phyloP scores from a whole-genome alignment of 2,113 vertebrate species.

The Steatornis caripensis region DNA sequence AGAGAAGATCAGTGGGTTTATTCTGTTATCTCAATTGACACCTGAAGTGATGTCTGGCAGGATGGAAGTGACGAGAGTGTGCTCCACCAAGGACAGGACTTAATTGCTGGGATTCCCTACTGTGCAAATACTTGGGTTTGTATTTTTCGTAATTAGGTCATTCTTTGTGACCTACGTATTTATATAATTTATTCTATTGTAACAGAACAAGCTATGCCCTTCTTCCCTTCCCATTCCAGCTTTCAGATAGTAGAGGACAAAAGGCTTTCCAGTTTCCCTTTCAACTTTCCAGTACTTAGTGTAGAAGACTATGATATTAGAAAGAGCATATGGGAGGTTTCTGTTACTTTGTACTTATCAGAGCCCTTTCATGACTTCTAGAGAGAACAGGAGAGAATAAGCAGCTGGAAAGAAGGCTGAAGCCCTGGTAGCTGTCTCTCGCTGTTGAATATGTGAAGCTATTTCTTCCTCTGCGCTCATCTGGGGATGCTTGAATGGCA shows the following conservation, averaged over 20 bases:
- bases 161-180: background rate
- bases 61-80: background rate
- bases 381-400: background rate
- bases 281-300: background rate
- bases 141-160: background rate
- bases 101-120: background rate
- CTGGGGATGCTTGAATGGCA: background rate
- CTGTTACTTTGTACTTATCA: background rate
- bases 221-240: background rate
- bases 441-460: background rate
- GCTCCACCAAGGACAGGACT: background rate
- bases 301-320: background rate
- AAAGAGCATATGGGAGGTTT: rapidly evolving
- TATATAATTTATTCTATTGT: background rate
- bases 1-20: background rate
- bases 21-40: background rate
- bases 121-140: background rate
- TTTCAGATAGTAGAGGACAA: background rate
- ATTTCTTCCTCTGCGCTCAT: background rate
- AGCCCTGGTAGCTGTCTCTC: background rate
- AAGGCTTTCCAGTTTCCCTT: background rate
- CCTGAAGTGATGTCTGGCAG: background rate
- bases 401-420: background rate
- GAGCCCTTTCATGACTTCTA: background rate
- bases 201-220: background rate